Evolutionary conservation across 2,888 invertebrate species (phyloP), one percentile per base, ranked within the genome.

Genomic region (Sphaerophoria taeniata): DNA sequence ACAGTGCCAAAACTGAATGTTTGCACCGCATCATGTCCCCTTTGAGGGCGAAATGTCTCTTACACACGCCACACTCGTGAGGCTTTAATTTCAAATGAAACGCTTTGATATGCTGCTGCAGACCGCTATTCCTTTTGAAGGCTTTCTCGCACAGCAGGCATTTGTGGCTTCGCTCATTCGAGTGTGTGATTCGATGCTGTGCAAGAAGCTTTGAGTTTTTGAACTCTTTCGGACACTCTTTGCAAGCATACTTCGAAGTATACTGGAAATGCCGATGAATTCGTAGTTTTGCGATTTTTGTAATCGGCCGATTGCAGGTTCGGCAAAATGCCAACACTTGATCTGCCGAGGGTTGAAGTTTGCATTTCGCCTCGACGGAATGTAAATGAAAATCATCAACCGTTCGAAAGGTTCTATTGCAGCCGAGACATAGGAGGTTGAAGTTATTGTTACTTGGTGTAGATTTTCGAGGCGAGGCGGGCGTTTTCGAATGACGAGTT

Each of bases 21-120:
- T 89, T 89, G 85, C 92, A 92, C 31, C 92, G 90, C 67, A 90
- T 77, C 91, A 92, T 91, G 82, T 92, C 92, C 65, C 90, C 89
- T 87, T 92, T 92, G 12, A 92, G 88, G 4, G 92, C 90, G 87
- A 90, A 92, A 6, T 89, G 83, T 77, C 91, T 89, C 75, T 90
- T 89, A 84, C 92, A 92, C 33, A 90, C 88, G 1, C 88, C 88
- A 87, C 92, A 92, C 60, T 89, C 88, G 76, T 90, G 90, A 0
- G 91, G 92, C 86, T 91, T 92, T 2, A 92, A 87, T 81, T 91
- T 90, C 82, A 91, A 87, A 87, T 92, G 92, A 87, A 89, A 91
- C 3, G 91, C 92, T 78, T 90, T 90, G 74, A 91, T 88, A 82
- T 92, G 92, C 87, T 92, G 92, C 11, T 90, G 89, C 31, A 92